These are phyloP conservation scores for Myocastor coypus DNA, from an alignment of 2,113 vertebrate genomes.

Conservation along the genomic window DNA sequence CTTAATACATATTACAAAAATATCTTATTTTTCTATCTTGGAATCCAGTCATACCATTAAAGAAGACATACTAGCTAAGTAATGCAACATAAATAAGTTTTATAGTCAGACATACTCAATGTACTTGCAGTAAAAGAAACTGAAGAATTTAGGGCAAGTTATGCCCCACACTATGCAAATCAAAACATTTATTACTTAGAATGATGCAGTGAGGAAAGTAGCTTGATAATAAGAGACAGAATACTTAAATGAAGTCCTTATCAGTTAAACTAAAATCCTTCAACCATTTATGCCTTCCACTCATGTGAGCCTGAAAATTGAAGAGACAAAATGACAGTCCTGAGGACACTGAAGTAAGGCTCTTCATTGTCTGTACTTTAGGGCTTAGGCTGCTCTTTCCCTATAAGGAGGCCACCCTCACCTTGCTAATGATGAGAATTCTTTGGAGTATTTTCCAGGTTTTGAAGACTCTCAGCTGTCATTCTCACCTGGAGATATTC, in stretches of 20 bases:
- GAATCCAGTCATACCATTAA: neutral
- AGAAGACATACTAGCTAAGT: neutral
- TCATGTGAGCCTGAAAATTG: neutral
- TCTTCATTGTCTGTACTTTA: neutral
- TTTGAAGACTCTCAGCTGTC: neutral
- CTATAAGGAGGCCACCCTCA: neutral
- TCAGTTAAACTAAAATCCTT: neutral
- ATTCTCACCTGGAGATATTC: neutral
- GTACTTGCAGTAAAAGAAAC: neutral
- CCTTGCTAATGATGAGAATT: neutral
- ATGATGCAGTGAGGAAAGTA: neutral
- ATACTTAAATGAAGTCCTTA: neutral
- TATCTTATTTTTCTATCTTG: neutral
- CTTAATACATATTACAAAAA: neutral
- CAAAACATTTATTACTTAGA: neutral
- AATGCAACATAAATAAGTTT: neutral
- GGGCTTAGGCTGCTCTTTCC: neutral
- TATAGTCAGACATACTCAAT: neutral
- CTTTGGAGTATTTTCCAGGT: neutral
- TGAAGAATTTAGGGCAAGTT: neutral
- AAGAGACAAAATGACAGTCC: neutral
- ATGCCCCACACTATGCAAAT: neutral
- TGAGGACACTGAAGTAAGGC: fast-evolving
- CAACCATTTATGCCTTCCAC: neutral
- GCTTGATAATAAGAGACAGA: neutral